These are phyloP conservation scores for Phenacoccus solenopsis DNA, from an alignment of 1,140 invertebrate genomes.

Conservation along the genomic window DNA sequence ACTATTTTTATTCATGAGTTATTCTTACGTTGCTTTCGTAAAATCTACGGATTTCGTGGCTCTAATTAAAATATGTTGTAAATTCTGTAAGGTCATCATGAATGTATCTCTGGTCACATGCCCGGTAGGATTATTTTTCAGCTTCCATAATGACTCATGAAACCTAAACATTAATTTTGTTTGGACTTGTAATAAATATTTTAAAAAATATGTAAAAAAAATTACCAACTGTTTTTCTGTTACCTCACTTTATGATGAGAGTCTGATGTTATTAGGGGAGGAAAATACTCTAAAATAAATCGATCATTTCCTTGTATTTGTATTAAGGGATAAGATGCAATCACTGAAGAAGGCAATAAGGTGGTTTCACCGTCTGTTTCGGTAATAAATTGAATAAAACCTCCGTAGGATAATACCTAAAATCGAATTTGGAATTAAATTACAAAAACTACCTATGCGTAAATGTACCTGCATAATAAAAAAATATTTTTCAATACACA, in stretches of 20 bases:
- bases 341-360: conserved; percentile 41
- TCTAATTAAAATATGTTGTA: conserved; percentile 65
- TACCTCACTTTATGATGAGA: conserved; percentile 49
- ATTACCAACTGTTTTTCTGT: conserved; percentile 23
- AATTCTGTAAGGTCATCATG: conserved; percentile 79
- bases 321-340: conserved; percentile 61
- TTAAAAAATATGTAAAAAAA: conserved; percentile 1
- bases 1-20: too few relatives aligned
- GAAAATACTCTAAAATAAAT: conserved; percentile 64
- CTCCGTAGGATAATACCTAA: conserved; percentile 81
- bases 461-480: too few relatives aligned
- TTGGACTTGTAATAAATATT: not conserved
- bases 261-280: conserved; percentile 32
- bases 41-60: conserved; percentile 57
- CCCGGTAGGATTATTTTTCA: conserved; percentile 44
- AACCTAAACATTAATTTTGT: conserved; percentile 30
- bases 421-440: conserved; percentile 11
- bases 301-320: conserved; percentile 66
- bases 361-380: conserved; percentile 46
- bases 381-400: conserved; percentile 66
- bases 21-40: conserved; percentile 43
- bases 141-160: conserved; percentile 51
- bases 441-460: too few relatives aligned
- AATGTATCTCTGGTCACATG: conserved; percentile 58
- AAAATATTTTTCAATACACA: conserved; percentile 33